Percentiles rank a stretch among this genome's conserved stretches.
These are phyloP conservation scores for Hassar affinis DNA, from an alignment of 2,113 vertebrate species.

Conservation along the genomic window DNA sequence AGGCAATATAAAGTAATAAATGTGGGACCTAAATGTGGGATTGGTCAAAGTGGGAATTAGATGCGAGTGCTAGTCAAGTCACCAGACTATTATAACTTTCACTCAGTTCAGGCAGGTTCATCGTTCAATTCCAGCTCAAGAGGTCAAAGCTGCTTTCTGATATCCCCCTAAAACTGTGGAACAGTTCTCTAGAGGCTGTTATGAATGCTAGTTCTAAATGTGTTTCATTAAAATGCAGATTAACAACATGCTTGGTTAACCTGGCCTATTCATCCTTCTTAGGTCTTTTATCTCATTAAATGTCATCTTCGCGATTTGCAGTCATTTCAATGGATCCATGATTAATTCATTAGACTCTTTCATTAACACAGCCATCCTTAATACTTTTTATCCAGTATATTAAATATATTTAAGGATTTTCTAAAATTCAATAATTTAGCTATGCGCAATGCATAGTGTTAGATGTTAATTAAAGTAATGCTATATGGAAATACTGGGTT, in stretches of 20 bases:
- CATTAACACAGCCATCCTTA: not conserved
- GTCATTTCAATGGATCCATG: not conserved
- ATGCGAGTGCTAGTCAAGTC: not conserved
- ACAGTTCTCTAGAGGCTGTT: not conserved
- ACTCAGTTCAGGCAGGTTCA: not conserved
- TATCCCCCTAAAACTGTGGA: not conserved
- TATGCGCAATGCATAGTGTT: not conserved
- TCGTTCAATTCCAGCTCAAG: not conserved
- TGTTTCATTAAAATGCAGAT: slow-evolving; percentile 26
- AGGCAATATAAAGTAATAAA: not conserved
- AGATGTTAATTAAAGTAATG: not conserved
- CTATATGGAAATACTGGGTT: not conserved
- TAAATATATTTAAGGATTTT: not conserved
- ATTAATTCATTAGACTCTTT: not conserved
- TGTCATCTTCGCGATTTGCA: not conserved
- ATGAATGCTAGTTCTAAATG: not conserved
- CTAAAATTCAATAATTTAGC: not conserved
- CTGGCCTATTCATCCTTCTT: not conserved
- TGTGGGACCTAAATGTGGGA: not conserved
- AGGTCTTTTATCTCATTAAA: not conserved
- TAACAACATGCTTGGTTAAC: slow-evolving; percentile 9
- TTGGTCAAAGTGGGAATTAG: not conserved
- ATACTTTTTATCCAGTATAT: not conserved
- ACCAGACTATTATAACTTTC: too few relatives aligned
- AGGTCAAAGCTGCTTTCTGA: not conserved